Evolutionary conservation across 2,113 vertebrate species (phyloP), one percentile per base, ranked within the genome.

Genomic region (Ahaetulla prasina): DNA sequence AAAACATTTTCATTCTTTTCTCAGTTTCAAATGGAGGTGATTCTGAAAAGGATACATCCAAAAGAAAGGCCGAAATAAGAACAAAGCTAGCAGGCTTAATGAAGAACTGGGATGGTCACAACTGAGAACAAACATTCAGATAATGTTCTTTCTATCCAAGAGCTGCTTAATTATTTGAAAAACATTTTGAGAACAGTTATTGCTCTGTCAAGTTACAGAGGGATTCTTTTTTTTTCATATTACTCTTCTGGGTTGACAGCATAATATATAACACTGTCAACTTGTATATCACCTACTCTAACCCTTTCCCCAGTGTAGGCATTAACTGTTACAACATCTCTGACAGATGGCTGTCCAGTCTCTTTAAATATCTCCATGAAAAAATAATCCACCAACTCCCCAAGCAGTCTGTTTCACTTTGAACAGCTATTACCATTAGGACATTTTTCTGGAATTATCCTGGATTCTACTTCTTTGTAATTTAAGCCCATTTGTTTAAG

Each of bases 1-100:
- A 45, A 89, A 90, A 53, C 68, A 93, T 49, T 49, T n/a, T 53
- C 10, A 18, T 63, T 53, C 22, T 57, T 87, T 90, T 87, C 57
- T 84, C 52, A 12, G 47, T 87, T 95, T 63, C 92, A 80, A 55
- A 92, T 91, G 80, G 95, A 93, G 85, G 84, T 91, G 95, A 27
- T 49, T 89, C 50, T 2, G 53, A 90, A 95, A 88, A 92, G 63
- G 89, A 85, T 89, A 93, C 88, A 52, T 18, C 16, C 1, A 93
- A 35, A 88, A 84, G 87, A 6, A 88, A 94, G 55, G 6, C 52
- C 74, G 10, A 91, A 91, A 63, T 57, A 95, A 92, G 1, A 90
- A 27, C 43, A 60, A 93, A 93, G 92, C n/a, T 91, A 94, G 89
- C 27, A 93, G 95, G 90, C 92, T 94, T 2, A 68, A 85, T 43